Evolutionary conservation across 2,113 vertebrate genomes (phyloP).

Genomic region (Pedionomus torquatus): DNA sequence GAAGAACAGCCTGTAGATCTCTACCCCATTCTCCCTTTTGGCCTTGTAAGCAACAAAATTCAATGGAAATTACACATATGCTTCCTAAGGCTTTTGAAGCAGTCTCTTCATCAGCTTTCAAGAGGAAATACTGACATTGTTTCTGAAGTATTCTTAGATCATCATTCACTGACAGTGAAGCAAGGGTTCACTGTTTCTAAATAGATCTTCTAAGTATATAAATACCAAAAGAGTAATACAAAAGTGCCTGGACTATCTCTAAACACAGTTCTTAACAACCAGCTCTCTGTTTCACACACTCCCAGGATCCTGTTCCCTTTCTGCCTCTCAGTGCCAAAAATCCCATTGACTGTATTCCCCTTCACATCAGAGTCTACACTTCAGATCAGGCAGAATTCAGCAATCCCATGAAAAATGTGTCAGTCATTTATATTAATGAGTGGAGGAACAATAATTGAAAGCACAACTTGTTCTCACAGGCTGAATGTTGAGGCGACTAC

Average conservation of each 20-base stretch:
- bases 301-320: not conserved
- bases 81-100: not conserved
- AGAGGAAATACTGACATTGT: not conserved
- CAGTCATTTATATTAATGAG: not conserved
- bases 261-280: not conserved
- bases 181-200: not conserved
- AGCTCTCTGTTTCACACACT: not conserved
- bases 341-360: not conserved
- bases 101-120: not conserved
- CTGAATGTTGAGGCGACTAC: not conserved
- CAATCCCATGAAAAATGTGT: not conserved
- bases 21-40: not conserved
- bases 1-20: not conserved
- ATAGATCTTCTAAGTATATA: not conserved
- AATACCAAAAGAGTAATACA: not conserved
- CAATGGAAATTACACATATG: not conserved
- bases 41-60: not conserved
- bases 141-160: not conserved
- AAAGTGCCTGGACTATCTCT: not conserved
- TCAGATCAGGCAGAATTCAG: not conserved
- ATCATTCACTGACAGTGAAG: not conserved
- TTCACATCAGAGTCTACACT: not conserved
- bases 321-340: slow-evolving; percentile 4
- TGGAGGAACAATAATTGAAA: not conserved
- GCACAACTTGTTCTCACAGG: not conserved